These are phyloP conservation scores for Vimba vimba DNA, from an alignment of 2,113 vertebrate species.

Conservation along the genomic window DNA sequence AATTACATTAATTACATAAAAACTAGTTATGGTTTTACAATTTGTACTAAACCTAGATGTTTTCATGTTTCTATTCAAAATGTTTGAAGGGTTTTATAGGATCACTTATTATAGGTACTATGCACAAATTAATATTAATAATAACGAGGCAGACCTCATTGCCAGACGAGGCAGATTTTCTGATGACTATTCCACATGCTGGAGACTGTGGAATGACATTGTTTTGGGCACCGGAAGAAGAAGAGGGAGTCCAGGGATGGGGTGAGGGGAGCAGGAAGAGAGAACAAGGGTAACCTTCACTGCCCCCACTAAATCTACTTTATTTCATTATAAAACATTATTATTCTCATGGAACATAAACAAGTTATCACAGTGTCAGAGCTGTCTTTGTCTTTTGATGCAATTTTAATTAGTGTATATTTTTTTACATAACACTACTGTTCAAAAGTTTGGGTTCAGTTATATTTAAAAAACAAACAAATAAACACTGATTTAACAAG, in stretches of 20 bases:
- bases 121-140: background rate
- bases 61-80: background rate
- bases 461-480: background rate
- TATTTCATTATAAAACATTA: background rate
- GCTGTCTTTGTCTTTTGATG: background rate
- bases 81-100: background rate
- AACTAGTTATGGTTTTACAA: background rate
- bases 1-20: background rate
- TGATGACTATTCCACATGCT: constrained; percentile 54
- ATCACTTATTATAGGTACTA: too few relatives aligned
- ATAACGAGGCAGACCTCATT: background rate
- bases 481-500: background rate
- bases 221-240: constrained; percentile 39
- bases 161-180: too few relatives aligned
- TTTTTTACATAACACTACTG: background rate
- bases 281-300: background rate
- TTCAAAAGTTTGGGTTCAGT: background rate
- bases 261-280: background rate
- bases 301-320: background rate
- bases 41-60: background rate
- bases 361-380: background rate
- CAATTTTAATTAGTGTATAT: background rate
- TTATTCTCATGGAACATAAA: background rate
- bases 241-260: background rate
- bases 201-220: constrained; percentile 22